Conservation (phyloP, 1,140 invertebrate genomes). For the Ceratoteleas bidentatus region DNA sequence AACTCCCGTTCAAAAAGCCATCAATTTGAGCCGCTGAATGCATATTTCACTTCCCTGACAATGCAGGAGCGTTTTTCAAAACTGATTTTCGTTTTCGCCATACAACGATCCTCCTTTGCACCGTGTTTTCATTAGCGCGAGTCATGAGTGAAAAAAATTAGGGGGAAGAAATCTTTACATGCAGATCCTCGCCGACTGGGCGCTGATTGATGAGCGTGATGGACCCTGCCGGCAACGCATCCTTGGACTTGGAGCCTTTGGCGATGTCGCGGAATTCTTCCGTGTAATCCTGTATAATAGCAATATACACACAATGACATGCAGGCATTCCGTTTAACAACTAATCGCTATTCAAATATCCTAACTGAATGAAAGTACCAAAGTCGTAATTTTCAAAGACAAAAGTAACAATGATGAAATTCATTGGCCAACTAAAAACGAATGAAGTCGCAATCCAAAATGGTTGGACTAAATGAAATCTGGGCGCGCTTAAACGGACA, state of each 20-base stretch:
- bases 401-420: slow-evolving; percentile 8
- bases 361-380: neutral
- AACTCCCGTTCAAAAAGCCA: too few species aligned
- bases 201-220: slow-evolving; percentile 98
- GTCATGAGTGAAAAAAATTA: slow-evolving; percentile 61
- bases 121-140: neutral
- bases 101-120: too few species aligned
- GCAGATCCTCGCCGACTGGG: slow-evolving; percentile 95
- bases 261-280: slow-evolving; percentile 98
- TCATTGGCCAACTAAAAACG: slow-evolving; percentile 27
- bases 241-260: slow-evolving; percentile 94
- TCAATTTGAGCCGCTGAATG: too few species aligned
- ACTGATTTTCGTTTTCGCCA: too few species aligned
- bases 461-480: neutral
- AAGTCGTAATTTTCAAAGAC: too few species aligned
- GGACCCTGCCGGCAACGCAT: slow-evolving; percentile 92
- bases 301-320: slow-evolving; percentile 80
- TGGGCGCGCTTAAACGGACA: neutral
- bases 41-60: too few species aligned
- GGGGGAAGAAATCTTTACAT: slow-evolving; percentile 86
- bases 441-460: neutral
- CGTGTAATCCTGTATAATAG: slow-evolving; percentile 92
- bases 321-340: slow-evolving; percentile 76
- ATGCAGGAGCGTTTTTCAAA: too few species aligned
- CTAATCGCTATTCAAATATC: slow-evolving; percentile 33